phyloP scores from a whole-genome alignment of 2,113 vertebrate species.

The Sinocyclocheilus rhinocerous region DNA sequence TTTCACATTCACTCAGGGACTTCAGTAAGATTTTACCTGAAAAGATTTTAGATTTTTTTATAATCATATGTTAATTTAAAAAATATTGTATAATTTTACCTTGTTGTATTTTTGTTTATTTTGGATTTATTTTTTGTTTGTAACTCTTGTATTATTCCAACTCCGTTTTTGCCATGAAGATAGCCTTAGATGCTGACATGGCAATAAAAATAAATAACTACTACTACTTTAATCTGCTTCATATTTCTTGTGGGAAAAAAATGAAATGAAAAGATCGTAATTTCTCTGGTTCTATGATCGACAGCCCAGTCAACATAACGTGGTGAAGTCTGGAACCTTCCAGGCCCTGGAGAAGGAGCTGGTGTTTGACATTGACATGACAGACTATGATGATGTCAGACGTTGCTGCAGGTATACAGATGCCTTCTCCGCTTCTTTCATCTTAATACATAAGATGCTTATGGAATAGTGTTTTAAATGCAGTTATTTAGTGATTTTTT shows the following conservation, averaged over 20 bases:
- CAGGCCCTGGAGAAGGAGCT: slow-evolving; percentile 95
- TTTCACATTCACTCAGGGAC: not conserved
- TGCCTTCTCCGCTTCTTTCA: not conserved
- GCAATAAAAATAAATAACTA: not conserved
- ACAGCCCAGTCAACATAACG: slow-evolving; percentile 91
- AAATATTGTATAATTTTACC: too few species aligned
- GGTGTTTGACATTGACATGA: slow-evolving; percentile 98
- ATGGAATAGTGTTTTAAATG: not conserved
- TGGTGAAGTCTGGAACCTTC: slow-evolving; percentile 89
- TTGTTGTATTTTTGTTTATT: too few species aligned
- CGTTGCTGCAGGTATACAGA: slow-evolving; percentile 87
- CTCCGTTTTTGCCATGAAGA: not conserved
- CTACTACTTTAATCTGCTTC: not conserved
- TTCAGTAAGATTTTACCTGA: too few species aligned
- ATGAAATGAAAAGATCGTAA: not conserved
- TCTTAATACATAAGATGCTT: too few species aligned
- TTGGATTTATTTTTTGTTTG: not conserved
- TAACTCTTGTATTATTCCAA: too few species aligned
- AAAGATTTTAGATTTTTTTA: not conserved
- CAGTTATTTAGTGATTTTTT: not conserved
- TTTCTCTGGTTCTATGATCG: slow-evolving; percentile 39
- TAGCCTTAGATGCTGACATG: not conserved
- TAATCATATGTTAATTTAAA: not conserved
- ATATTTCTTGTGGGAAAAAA: not conserved
- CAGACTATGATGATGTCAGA: slow-evolving; percentile 94